These are phyloP conservation scores for Mus spretus DNA, from an alignment of 2,797 vertebrate species.

Conservation along the genomic window DNA sequence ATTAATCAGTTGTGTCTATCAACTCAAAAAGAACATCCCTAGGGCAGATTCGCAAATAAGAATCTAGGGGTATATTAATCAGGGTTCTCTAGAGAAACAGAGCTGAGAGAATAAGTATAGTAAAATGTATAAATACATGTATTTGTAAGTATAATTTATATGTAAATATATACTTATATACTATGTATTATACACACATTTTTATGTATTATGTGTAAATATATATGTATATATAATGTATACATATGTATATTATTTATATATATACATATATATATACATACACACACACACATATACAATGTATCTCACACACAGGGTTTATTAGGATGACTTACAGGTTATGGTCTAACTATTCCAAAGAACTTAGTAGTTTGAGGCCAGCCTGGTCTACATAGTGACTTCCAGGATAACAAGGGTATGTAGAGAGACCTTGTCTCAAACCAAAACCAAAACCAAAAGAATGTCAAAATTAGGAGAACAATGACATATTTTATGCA, in stretches of 20 bases:
- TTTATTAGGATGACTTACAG: neutral
- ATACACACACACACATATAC: fast-evolving
- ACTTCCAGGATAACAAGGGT: neutral
- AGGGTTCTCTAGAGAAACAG: neutral
- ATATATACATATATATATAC: neutral
- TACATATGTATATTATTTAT: too few relatives aligned
- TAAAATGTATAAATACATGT: neutral
- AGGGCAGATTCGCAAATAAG: slow-evolving; percentile 38
- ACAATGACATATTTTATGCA: neutral
- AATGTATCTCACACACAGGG: neutral
- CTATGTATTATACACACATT: neutral
- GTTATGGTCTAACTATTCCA: neutral
- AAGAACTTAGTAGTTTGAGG: neutral
- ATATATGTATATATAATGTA: neutral
- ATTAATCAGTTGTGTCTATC: slow-evolving; percentile 30
- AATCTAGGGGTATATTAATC: neutral
- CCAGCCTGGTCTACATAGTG: neutral
- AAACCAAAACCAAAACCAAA: neutral
- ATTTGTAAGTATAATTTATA: neutral
- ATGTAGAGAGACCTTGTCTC: neutral
- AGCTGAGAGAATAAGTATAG: neutral
- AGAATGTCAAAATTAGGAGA: neutral
- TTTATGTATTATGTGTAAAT: neutral
- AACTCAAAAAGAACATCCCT: neutral
- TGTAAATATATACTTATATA: neutral